These are phyloP conservation scores for Rhineura floridana DNA, from an alignment of 2,113 vertebrate species.

Conservation along the genomic window DNA sequence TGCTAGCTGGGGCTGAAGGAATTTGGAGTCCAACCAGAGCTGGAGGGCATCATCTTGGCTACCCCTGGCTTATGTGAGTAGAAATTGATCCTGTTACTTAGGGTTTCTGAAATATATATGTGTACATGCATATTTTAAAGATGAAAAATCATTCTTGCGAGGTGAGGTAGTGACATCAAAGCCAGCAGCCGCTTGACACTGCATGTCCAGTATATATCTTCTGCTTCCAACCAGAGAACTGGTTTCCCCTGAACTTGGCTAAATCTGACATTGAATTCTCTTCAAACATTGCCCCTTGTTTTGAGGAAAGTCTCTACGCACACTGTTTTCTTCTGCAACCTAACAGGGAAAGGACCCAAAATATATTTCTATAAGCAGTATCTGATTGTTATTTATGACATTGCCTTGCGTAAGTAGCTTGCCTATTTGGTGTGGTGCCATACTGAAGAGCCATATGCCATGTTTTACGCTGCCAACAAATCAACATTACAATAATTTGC, in stretches of 20 bases:
- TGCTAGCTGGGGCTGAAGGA: too few relatives aligned
- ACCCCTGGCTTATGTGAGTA: too few relatives aligned
- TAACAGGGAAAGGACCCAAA: conserved; percentile 40
- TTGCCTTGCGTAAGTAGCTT: conserved; percentile 26
- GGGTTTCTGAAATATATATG: too few relatives aligned
- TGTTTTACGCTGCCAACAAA: conserved; percentile 65
- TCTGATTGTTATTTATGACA: conserved; percentile 52
- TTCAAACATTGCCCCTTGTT: neutral
- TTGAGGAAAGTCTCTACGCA: neutral
- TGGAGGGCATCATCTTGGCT: too few relatives aligned
- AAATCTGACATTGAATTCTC: neutral
- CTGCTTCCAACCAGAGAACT: neutral
- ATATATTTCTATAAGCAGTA: conserved; percentile 44
- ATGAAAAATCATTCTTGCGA: neutral
- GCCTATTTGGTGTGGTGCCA: conserved; percentile 58
- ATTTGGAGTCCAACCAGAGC: too few relatives aligned
- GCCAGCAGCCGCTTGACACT: neutral
- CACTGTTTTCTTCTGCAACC: conserved; percentile 33
- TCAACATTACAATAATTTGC: conserved; percentile 65
- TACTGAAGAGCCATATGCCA: conserved; percentile 69
- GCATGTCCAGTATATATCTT: neutral
- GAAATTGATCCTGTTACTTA: neutral
- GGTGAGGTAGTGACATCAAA: neutral
- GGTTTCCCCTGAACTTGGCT: neutral
- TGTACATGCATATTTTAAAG: neutral